Conservation (phyloP, 2,113 vertebrate species). For the Sceloporus tristichus region DNA sequence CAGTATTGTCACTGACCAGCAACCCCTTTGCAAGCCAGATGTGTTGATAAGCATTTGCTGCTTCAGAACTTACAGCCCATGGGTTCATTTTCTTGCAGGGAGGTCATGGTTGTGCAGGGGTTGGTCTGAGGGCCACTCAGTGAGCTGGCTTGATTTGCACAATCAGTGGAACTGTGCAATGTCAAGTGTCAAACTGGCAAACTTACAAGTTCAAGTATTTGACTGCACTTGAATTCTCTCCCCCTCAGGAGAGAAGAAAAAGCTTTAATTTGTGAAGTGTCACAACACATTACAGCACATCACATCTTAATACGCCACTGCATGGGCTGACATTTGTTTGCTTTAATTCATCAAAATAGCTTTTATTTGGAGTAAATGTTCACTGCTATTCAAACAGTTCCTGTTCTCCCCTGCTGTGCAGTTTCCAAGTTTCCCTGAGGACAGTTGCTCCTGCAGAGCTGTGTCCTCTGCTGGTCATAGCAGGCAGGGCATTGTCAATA, state of each 20-base stretch:
- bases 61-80: not conserved
- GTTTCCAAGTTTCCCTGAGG: slow-evolving; percentile 64
- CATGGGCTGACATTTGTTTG: slow-evolving; percentile 73
- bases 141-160: slow-evolving; percentile 22
- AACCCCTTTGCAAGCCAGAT: slow-evolving; percentile 2
- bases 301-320: slow-evolving; percentile 62
- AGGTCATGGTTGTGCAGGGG: slow-evolving; percentile 1
- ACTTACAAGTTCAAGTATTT: slow-evolving; percentile 70
- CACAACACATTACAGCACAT: slow-evolving; percentile 74
- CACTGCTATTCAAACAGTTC: slow-evolving; percentile 67
- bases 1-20: not conserved
- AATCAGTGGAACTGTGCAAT: slow-evolving; percentile 43
- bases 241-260: slow-evolving; percentile 63
- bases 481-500: slow-evolving; percentile 49
- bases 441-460: slow-evolving; percentile 55
- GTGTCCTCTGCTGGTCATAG: slow-evolving; percentile 58
- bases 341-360: slow-evolving; percentile 76
- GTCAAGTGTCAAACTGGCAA: slow-evolving; percentile 63
- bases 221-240: slow-evolving; percentile 68
- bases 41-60: not conserved
- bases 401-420: slow-evolving; percentile 57
- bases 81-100: not conserved
- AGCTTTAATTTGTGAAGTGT: slow-evolving; percentile 78
- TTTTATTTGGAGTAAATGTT: slow-evolving; percentile 77
- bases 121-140: slow-evolving; percentile 14